Evolutionary conservation across 92 coral and sea anemone species (phyloP).

Genomic region (Phenganax marumi): DNA sequence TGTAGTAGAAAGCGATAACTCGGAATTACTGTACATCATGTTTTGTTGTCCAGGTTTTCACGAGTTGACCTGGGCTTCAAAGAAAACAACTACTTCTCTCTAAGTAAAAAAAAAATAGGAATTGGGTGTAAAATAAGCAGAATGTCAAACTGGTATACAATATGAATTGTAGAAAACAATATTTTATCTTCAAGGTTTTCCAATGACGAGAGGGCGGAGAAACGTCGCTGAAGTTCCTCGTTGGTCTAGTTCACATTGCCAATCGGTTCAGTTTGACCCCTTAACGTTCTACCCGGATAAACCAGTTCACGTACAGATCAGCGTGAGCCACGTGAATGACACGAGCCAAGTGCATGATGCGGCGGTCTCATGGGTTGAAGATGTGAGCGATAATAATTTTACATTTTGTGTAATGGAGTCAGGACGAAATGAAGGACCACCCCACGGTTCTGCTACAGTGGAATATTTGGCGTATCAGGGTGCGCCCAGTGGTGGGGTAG

Average conservation of each 20-base stretch:
- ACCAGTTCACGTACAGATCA: constrained; percentile 66
- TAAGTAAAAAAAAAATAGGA: no score
- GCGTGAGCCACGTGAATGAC: constrained; percentile 67
- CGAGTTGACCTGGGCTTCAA: no score
- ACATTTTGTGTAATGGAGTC: constrained; percentile 35
- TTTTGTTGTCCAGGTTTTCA: no score
- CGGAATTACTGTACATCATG: no score
- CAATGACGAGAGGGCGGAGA: constrained; percentile 43
- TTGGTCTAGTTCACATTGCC: constrained; percentile 24
- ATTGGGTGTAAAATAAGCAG: no score
- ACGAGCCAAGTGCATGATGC: constrained; percentile 64
- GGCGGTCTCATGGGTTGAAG: constrained; percentile 71
- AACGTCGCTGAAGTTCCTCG: constrained; percentile 17
- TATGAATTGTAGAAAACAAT: no score
- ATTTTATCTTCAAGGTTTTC: constrained; percentile 28
- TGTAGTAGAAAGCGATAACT: no score
- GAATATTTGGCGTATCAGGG: constrained; percentile 25
- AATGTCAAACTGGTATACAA: no score
- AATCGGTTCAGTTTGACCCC: constrained; percentile 44
- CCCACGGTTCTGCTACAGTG: constrained; percentile 12
- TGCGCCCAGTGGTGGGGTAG: constrained; percentile 17
- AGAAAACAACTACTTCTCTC: no score
- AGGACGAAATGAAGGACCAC: constrained; percentile 12
- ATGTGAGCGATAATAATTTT: constrained; percentile 38
- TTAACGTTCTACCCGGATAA: constrained; percentile 70